These are phyloP conservation scores for Meloidogyne hapla DNA, from an alignment of 1,140 invertebrate genomes.

Conservation along the genomic window DNA sequence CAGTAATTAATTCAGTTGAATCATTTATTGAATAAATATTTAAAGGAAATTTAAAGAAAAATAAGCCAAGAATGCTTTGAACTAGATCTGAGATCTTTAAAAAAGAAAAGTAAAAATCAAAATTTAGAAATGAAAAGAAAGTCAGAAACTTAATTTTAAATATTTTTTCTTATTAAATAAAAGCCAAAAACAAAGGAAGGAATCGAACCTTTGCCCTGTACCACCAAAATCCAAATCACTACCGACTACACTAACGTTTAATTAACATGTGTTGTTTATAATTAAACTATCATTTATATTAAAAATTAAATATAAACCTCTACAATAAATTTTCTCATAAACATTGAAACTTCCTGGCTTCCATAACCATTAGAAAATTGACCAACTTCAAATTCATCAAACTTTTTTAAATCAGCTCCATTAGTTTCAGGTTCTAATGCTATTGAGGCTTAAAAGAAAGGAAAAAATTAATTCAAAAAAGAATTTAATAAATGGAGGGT, in stretches of 20 bases:
- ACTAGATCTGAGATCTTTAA: constrained; percentile 46
- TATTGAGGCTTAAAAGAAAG: constrained; percentile 17
- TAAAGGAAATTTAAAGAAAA: constrained; percentile 39
- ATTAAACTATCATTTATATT: too few relatives aligned
- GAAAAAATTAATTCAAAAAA: background rate
- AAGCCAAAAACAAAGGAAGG: background rate
- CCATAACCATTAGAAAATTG: background rate
- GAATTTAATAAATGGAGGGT: too few relatives aligned
- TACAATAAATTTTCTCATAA: constrained; percentile 27
- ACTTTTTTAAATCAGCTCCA: constrained; percentile 26
- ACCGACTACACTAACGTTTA: background rate
- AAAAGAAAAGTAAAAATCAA: constrained; percentile 26
- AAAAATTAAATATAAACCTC: background rate
- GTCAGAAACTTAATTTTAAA: background rate
- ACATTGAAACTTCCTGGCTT: constrained; percentile 10
- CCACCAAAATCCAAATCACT: background rate
- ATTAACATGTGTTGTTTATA: too few relatives aligned
- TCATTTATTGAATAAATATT: constrained; percentile 45
- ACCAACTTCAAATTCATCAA: constrained; percentile 24
- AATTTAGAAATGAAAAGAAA: too few relatives aligned
- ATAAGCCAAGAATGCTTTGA: constrained; percentile 49
- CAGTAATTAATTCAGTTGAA: constrained; percentile 27
- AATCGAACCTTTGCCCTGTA: background rate
- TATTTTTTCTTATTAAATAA: background rate
- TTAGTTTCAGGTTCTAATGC: constrained; percentile 9